Base-by-base conservation (phyloP, 2,888 invertebrate species). In the Volucella inanis region DNA sequence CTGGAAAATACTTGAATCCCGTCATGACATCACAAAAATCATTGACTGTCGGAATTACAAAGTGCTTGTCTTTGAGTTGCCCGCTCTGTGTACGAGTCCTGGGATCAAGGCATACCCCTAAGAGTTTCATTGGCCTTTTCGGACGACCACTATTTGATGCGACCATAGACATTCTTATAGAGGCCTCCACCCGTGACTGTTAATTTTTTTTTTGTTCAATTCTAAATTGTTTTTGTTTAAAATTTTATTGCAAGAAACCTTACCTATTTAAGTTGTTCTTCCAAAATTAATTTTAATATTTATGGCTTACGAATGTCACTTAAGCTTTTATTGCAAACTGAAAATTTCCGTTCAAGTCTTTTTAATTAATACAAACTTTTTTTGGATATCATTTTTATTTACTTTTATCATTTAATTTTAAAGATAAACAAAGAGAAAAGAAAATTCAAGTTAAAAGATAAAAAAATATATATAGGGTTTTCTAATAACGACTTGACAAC, bases 271-370 rank as follows among this genome's bases (percentile, higher is more conserved):
- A 62, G 62, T 49, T 47, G 62, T 62, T 62, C 49, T 62, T 62
- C 47, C 47, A 49, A 62, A 49, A 62, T 62, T 10, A 22, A 62
- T 49, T 62, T 49, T 22, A 47, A 12, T 11, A 4, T 31, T 62
- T 31, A 8, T 59, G 41, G 45, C 59, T 59, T 59, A 41, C 59
- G 1, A 43, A 59, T 43, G 18, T 43, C 43, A 59, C 43, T 59
- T 59, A 59, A 59, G 59, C 8, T 59, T 18, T 41, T 59, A 43
- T 59, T 59, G 59, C 62, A 62, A 49, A 62, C 22, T 62, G n/a
- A 31, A 62, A 47, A 49, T 62, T 47, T 62, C 49, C 49, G n/a
- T 62, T 49, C 47, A 49, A n/a, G 49, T 62, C 62, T 62, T n/a
- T n/a, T n/a, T n/a, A n/a, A n/a, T n/a, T n/a, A n/a, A 49, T 4